Evolutionary conservation across 2,888 invertebrate genomes (phyloP).

Genomic region (Tubiluchus corallicola): DNA sequence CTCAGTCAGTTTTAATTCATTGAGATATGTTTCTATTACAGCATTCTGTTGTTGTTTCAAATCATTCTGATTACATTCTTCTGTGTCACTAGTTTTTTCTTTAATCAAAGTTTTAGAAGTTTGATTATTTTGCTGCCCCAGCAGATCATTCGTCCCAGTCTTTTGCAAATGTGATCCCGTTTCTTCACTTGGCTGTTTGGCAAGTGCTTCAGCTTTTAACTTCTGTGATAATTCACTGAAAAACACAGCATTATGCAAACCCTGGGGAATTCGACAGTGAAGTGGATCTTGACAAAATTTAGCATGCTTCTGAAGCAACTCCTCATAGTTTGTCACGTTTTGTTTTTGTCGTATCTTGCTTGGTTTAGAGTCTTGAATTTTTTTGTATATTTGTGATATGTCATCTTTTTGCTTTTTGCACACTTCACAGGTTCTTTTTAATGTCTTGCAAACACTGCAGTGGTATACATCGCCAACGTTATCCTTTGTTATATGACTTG

Average conservation of each 20-base stretch:
- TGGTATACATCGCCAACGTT: no score
- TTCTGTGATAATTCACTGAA: neutral
- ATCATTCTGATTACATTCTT: no score
- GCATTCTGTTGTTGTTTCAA: neutral
- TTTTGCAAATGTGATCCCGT: no score
- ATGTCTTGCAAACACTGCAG: neutral
- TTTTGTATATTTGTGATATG: neutral
- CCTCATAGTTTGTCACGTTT: neutral
- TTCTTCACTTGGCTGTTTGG: neutral
- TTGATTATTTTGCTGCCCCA: no score
- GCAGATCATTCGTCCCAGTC: no score
- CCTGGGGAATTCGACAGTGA: neutral
- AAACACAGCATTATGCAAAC: neutral
- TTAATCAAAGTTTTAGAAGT: neutral
- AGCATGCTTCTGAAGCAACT: neutral
- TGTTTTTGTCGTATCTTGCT: conserved; percentile 1
- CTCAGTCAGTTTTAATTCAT: neutral
- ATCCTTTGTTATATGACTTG: no score
- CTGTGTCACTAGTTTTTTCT: neutral
- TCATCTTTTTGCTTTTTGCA: neutral
- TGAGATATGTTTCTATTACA: neutral
- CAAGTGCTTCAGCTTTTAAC: neutral
- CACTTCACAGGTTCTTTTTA: neutral
- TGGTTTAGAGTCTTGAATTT: neutral
- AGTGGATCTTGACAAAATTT: neutral